Base-by-base conservation (phyloP, 2,113 vertebrate genomes). In the Dromas ardeola region DNA sequence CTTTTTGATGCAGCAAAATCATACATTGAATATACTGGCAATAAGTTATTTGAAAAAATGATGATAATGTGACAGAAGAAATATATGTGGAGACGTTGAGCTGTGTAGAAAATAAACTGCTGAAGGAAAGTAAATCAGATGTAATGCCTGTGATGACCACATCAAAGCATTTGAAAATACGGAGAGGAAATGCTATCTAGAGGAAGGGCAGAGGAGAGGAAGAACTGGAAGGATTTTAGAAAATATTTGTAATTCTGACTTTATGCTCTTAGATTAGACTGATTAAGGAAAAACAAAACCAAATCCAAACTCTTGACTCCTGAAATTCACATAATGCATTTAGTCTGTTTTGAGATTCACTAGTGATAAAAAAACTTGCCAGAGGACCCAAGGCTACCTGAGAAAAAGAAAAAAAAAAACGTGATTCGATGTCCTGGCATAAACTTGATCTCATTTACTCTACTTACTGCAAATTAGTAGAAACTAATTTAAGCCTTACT, bases 11-110 rank as follows among this genome's bases (percentile, higher is more conserved):
- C 70, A 56, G 45, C 63, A 91, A 67, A 76, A 78, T 89, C 25
- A 36, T 88, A 42, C 34, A 17, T 52, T 58, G 65, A 82, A 36
- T 88, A 6, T 38, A 30, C 29, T 83, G 16, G 87, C 89, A 88
- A 65, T 85, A 90, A 95, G 66, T 91, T 91, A 53, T 93, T 62
- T 90, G 93, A 86, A 92, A 93, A 55, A 71, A 86, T 71, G 88
- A 93, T 88, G 69, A 50, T 86, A 93, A 95, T 74, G 53, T 95
- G 90, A 58, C 58, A 86, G 70, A 25, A 89, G n/a, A 83, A 87
- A 63, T 20, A 72, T 87, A 85, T 59, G 42, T 61, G 50, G 49
- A 82, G 86, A 66, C 2, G 13, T 59, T 78, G 50, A 49, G 83
- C 81, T 59, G 25, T 55, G 56, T 45, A 52, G 58, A 70, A 90